Percentiles rank a stretch among this genome's conserved stretches.
These are phyloP conservation scores for Drosophila merina DNA, from an alignment of 2,888 invertebrate genomes.

Conservation along the genomic window DNA sequence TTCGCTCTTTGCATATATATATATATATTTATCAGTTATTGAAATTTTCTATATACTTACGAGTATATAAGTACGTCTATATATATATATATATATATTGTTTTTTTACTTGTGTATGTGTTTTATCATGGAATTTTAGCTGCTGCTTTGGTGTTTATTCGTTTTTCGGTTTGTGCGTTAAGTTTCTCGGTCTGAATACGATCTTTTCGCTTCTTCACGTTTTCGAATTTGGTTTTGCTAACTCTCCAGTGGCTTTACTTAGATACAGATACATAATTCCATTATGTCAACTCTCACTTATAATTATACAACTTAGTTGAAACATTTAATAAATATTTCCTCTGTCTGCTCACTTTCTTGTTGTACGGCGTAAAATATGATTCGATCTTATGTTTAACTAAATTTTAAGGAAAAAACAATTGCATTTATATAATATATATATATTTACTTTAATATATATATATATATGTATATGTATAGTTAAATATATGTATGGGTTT, in stretches of 20 bases:
- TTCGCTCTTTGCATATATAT: constrained; percentile 50
- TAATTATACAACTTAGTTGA: constrained; percentile 80
- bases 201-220: not conserved
- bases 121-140: constrained; percentile 33
- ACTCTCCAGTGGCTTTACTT: constrained; percentile 28
- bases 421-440: constrained; percentile 40
- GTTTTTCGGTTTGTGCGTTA: constrained; percentile 46
- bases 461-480: constrained; percentile 25
- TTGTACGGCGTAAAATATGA: constrained; percentile 68
- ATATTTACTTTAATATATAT: constrained; percentile 29
- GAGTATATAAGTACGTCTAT: constrained; percentile 41
- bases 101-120: constrained; percentile 12
- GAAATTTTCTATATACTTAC: constrained; percentile 52
- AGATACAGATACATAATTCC: constrained; percentile 72
- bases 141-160: constrained; percentile 34
- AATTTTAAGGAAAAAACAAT: constrained; percentile 70
- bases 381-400: constrained; percentile 66
- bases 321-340: constrained; percentile 71
- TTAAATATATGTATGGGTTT: constrained; percentile 8
- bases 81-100: constrained; percentile 44
- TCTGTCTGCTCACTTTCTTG: constrained; percentile 39
- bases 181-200: constrained; percentile 34
- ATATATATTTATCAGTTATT: constrained; percentile 48
- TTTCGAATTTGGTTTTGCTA: constrained; percentile 12
- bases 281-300: constrained; percentile 72